phyloP scores from a whole-genome alignment of 2,113 vertebrate species.

The Toxostoma redivivum region DNA sequence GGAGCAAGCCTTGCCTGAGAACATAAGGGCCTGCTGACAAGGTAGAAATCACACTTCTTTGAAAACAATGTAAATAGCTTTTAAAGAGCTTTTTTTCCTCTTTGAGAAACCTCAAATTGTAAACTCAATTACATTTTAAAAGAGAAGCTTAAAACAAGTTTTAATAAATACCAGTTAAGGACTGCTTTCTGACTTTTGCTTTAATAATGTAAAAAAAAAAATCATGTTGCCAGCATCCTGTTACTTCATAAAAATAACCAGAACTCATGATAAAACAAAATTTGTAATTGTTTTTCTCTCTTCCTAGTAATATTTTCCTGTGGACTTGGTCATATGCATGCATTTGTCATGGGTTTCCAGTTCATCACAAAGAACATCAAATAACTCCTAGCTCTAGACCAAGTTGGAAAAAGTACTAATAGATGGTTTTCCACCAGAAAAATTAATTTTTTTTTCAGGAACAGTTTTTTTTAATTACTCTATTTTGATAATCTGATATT shows the following conservation, averaged over 20 bases:
- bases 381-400: neutral
- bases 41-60: neutral
- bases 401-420: neutral
- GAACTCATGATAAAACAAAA: neutral
- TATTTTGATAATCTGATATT: neutral
- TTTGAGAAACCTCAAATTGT: neutral
- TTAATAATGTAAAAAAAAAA: neutral
- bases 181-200: neutral
- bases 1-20: neutral
- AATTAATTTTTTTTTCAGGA: rapidly evolving
- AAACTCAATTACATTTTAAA: neutral
- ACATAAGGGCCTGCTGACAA: neutral
- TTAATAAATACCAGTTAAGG: neutral
- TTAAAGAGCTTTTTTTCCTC: neutral
- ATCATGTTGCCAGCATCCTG: neutral
- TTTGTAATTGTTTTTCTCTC: neutral
- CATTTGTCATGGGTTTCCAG: neutral
- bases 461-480: neutral
- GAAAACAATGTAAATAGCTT: neutral
- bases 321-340: neutral
- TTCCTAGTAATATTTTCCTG: neutral
- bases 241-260: neutral
- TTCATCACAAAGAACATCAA: neutral
- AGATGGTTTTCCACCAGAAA: neutral
- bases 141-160: neutral